phyloP scores from a whole-genome alignment of 2,888 invertebrate species.

The Microplitis deprimator region DNA sequence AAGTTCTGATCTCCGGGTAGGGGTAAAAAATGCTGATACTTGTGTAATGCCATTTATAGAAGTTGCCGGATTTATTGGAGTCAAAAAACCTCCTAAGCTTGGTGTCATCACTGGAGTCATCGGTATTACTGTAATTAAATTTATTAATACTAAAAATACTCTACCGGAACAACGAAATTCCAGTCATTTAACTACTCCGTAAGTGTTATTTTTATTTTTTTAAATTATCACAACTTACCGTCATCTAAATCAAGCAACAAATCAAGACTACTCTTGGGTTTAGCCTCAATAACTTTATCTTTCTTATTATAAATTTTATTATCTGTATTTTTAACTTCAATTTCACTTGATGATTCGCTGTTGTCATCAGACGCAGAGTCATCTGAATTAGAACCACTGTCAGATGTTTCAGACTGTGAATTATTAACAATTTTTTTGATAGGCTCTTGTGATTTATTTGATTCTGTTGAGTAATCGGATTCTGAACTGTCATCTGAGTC shows the following conservation, averaged over 20 bases:
- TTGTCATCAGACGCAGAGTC: conserved; percentile 62
- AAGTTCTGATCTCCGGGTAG: conserved; percentile 77
- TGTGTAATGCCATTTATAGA: conserved; percentile 65
- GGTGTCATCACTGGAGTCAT: conserved; percentile 86
- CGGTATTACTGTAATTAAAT: conserved; percentile 73
- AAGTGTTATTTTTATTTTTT: not conserved
- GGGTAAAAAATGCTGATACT: conserved; percentile 76
- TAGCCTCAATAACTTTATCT: conserved; percentile 63
- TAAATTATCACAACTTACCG: conserved; percentile 70
- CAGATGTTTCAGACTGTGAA: conserved; percentile 57
- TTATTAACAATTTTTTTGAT: conserved; percentile 48
- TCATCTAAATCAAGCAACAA: conserved; percentile 86
- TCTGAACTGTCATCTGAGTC: conserved; percentile 56
- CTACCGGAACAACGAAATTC: conserved; percentile 6
- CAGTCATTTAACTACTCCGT: conserved; percentile 53
- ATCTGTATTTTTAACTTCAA: conserved; percentile 51
- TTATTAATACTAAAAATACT: conserved; percentile 2
- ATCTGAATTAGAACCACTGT: conserved; percentile 62
- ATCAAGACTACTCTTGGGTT: conserved; percentile 81
- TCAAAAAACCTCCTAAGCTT: conserved; percentile 84
- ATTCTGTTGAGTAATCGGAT: conserved; percentile 66
- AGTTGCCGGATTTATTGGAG: conserved; percentile 77
- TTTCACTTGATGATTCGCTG: conserved; percentile 56
- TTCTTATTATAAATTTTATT: conserved; percentile 42
- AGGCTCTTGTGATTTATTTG: conserved; percentile 46